phyloP scores from a whole-genome alignment of 2,113 vertebrate species.

The Pelvicachromis taeniatus region DNA sequence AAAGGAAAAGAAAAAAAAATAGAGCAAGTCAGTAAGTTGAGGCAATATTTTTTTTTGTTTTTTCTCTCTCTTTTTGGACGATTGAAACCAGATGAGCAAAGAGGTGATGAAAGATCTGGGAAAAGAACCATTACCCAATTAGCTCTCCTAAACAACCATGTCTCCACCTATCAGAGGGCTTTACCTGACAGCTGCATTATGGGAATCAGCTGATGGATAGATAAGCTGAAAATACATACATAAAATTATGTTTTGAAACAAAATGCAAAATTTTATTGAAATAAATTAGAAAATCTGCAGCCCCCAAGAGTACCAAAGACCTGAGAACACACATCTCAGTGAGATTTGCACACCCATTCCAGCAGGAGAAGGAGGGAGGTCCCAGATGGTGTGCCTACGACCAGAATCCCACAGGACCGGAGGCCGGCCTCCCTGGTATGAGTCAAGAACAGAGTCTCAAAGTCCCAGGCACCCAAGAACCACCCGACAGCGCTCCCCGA shows the following conservation, averaged over 20 bases:
- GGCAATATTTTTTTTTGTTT: slow-evolving; percentile 3
- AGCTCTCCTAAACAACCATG: slow-evolving; percentile 17
- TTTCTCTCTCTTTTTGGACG: background rate
- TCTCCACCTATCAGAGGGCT: slow-evolving; percentile 32
- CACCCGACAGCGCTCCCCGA: background rate
- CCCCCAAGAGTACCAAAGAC: background rate
- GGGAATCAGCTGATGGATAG: background rate
- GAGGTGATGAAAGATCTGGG: slow-evolving; percentile 45
- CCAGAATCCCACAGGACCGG: background rate
- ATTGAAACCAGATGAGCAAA: slow-evolving; percentile 54
- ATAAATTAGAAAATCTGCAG: background rate
- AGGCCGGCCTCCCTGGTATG: background rate
- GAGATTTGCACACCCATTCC: background rate
- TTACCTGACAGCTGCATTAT: slow-evolving; percentile 7
- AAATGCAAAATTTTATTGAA: background rate
- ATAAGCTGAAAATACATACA: background rate
- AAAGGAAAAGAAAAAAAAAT: background rate
- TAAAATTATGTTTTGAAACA: background rate
- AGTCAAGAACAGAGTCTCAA: background rate
- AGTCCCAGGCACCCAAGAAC: background rate
- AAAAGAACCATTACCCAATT: slow-evolving; percentile 54
- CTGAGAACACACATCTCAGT: background rate
- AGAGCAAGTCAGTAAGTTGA: background rate
- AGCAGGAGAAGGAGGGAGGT: background rate
- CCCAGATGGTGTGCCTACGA: background rate